Percentiles rank a stretch among this genome's conserved stretches.
Evolutionary conservation across 2,797 vertebrate species (phyloP).

Genomic region (Heteromormyrus szaboi): DNA sequence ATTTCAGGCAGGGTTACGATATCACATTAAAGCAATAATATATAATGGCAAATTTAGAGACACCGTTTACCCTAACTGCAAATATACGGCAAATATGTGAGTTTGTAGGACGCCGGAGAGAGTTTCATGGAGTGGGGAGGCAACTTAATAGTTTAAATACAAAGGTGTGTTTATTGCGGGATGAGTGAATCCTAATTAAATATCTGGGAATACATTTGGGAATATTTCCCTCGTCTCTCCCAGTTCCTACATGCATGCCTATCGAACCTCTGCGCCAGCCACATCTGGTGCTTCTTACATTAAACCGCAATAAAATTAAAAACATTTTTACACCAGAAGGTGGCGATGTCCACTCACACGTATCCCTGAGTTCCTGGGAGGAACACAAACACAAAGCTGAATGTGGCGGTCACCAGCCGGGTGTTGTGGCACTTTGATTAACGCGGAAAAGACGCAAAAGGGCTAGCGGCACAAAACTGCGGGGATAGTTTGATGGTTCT

Average conservation of each 20-base stretch:
- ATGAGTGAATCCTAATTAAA: not conserved
- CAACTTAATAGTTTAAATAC: not conserved
- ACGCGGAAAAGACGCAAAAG: not conserved
- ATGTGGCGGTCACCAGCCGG: not conserved
- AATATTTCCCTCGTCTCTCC: not conserved
- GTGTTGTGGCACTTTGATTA: not conserved
- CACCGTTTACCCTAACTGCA: not conserved
- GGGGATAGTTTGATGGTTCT: not conserved
- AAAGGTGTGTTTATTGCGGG: not conserved
- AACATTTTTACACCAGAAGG: constrained; percentile 10
- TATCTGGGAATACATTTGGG: not conserved
- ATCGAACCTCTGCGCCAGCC: not conserved
- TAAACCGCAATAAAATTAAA: not conserved
- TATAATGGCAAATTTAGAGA: not conserved
- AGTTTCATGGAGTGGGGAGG: not conserved
- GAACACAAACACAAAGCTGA: not conserved
- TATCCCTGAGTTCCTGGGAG: not conserved
- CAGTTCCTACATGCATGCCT: not conserved
- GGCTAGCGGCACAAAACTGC: not conserved
- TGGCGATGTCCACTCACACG: constrained; percentile 3
- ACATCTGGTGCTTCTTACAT: not conserved
- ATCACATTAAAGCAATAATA: not conserved
- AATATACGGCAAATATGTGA: not conserved
- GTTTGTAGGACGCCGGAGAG: not conserved
- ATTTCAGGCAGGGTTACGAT: not conserved